A percentile compares a stretch with the other conserved stretches of the same genome.
Evolutionary conservation across 2,888 invertebrate genomes (phyloP).

Genomic region (Caenorhabditis parvicauda): DNA sequence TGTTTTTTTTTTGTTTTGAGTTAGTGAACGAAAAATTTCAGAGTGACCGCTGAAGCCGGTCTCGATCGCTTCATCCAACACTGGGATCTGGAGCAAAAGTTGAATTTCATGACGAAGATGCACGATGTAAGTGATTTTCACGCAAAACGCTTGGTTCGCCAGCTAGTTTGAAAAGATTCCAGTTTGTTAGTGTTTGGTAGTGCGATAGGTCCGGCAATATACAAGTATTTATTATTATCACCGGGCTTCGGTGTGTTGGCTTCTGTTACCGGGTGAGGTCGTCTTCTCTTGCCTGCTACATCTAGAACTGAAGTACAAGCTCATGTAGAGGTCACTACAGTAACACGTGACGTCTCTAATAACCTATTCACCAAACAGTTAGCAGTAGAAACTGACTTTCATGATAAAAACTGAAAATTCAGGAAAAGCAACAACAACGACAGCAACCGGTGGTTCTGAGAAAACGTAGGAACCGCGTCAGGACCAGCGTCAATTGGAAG

Average conservation of each 20-base stretch:
- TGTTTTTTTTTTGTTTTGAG: slow-evolving; percentile 1
- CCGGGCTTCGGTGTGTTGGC: too few species aligned
- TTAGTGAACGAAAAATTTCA: background rate
- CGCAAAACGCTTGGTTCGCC: background rate
- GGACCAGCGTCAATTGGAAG: slow-evolving; percentile 76
- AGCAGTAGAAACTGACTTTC: slow-evolving; percentile 1
- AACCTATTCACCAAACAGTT: background rate
- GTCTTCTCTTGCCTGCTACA: too few species aligned
- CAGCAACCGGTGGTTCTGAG: slow-evolving; percentile 81
- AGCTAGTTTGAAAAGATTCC: too few species aligned
- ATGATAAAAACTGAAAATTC: background rate
- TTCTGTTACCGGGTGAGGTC: too few species aligned
- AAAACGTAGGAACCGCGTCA: slow-evolving; percentile 80
- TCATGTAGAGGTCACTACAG: too few species aligned
- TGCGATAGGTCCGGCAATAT: too few species aligned
- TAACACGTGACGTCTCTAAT: too few species aligned
- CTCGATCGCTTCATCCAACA: slow-evolving; percentile 66
- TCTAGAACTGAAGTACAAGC: too few species aligned
- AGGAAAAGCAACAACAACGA: slow-evolving; percentile 45
- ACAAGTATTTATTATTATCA: too few species aligned
- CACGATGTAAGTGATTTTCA: slow-evolving; percentile 16
- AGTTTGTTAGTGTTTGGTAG: too few species aligned
- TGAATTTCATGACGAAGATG: slow-evolving; percentile 61
- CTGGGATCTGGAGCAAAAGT: slow-evolving; percentile 66
- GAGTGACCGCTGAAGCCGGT: slow-evolving; percentile 64